Percentiles rank a stretch among this genome's conserved stretches.
These are phyloP conservation scores for Polypedilum vanderplanki DNA, from an alignment of 1,140 invertebrate genomes.

Conservation along the genomic window DNA sequence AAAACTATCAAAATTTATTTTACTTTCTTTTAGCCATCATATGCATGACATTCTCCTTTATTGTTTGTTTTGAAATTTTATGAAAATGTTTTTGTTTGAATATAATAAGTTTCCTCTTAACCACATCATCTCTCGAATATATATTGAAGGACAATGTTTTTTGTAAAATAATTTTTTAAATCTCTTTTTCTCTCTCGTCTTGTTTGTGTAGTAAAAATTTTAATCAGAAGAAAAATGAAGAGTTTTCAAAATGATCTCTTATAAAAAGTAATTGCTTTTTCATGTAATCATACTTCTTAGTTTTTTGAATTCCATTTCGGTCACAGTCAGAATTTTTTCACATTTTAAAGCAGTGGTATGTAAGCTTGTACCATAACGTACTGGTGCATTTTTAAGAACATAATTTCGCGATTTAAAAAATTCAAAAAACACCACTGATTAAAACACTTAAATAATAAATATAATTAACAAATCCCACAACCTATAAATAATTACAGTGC, in stretches of 20 bases:
- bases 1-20: too few species aligned
- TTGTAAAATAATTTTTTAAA: not conserved
- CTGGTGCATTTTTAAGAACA: too few species aligned
- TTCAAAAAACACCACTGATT: not conserved
- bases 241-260: conserved; percentile 10
- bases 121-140: too few species aligned
- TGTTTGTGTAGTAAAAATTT: conserved; percentile 13
- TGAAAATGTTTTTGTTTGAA: conserved; percentile 1
- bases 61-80: conserved; percentile 10
- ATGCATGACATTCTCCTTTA: not conserved
- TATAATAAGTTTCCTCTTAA: not conserved
- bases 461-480: not conserved
- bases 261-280: not conserved
- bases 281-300: not conserved
- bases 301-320: too few species aligned
- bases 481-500: not conserved
- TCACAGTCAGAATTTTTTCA: not conserved
- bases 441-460: not conserved
- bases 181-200: not conserved
- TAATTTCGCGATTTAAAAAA: too few species aligned
- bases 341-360: too few species aligned
- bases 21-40: too few species aligned
- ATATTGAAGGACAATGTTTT: not conserved
- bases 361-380: too few species aligned
- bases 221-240: not conserved